phyloP scores from a whole-genome alignment of 2,888 invertebrate species.

The Zygogramma bicolorata region DNA sequence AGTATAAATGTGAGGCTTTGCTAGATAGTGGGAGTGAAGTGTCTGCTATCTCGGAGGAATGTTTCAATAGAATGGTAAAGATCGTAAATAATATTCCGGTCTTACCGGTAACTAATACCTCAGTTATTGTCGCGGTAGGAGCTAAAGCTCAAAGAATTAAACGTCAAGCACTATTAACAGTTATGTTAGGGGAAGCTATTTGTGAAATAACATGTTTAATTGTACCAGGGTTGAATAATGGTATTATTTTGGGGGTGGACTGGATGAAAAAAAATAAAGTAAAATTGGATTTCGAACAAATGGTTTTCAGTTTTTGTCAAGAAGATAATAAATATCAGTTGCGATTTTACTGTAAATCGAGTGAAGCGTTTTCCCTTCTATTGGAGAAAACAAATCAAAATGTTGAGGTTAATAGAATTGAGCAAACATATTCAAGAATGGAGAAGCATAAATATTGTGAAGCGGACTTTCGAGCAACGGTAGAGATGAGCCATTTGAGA shows the following conservation, averaged over 20 bases:
- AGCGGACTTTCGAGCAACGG: not conserved
- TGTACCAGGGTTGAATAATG: not conserved
- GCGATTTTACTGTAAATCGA: not conserved
- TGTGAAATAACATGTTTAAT: not conserved
- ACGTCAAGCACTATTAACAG: not conserved
- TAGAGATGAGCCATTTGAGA: too few relatives aligned
- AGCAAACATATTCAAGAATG: not conserved
- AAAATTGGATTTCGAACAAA: not conserved
- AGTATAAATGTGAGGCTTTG: not conserved
- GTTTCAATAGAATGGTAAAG: not conserved
- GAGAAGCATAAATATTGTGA: not conserved
- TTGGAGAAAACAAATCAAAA: not conserved
- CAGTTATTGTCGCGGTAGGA: constrained; percentile 4
- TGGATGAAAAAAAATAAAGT: not conserved
- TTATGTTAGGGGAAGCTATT: not conserved
- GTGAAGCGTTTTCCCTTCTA: not conserved
- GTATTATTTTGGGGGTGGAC: not conserved
- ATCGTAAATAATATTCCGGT: not conserved
- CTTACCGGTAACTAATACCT: not conserved
- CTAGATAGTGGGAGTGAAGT: constrained; percentile 22
- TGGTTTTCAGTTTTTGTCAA: not conserved
- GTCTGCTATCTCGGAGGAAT: constrained; percentile 5
- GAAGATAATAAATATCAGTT: not conserved
- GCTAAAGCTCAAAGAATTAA: constrained; percentile 6
- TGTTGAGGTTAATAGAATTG: too few relatives aligned